phyloP scores from a whole-genome alignment of 2,797 vertebrate species.

The Catharus ustulatus region DNA sequence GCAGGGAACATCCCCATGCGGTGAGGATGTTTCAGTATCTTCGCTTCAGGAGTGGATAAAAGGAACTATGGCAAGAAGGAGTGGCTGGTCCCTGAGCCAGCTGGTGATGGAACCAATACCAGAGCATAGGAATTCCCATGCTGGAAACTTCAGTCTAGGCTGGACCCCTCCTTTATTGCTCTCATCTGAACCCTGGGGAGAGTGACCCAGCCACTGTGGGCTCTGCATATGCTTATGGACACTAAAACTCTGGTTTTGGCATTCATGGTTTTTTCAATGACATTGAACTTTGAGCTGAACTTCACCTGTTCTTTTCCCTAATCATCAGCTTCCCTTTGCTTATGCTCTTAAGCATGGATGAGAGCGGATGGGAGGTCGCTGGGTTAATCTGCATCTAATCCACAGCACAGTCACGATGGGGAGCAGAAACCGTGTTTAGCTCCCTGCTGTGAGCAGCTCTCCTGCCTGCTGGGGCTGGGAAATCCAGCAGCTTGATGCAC shows the following conservation, averaged over 20 bases:
- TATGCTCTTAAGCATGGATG: constrained; percentile 2
- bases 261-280: neutral
- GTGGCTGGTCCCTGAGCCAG: neutral
- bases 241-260: neutral
- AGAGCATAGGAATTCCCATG: neutral
- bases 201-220: neutral
- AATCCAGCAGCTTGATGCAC: neutral
- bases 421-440: constrained; percentile 4
- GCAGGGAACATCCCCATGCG: neutral
- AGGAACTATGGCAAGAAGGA: neutral
- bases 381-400: constrained; percentile 61
- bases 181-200: neutral
- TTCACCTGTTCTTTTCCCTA: constrained; percentile 14
- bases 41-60: neutral
- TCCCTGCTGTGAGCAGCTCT: constrained; percentile 14
- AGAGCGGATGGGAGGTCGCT: constrained; percentile 25
- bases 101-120: neutral
- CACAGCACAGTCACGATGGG: constrained; percentile 1
- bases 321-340: constrained; percentile 37
- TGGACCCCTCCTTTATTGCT: neutral
- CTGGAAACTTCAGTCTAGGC: neutral
- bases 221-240: neutral
- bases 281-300: constrained; percentile 31
- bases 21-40: neutral
- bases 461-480: neutral